Evolutionary conservation across 2,888 invertebrate genomes (phyloP).

Genomic region (Tethea ocularis): DNA sequence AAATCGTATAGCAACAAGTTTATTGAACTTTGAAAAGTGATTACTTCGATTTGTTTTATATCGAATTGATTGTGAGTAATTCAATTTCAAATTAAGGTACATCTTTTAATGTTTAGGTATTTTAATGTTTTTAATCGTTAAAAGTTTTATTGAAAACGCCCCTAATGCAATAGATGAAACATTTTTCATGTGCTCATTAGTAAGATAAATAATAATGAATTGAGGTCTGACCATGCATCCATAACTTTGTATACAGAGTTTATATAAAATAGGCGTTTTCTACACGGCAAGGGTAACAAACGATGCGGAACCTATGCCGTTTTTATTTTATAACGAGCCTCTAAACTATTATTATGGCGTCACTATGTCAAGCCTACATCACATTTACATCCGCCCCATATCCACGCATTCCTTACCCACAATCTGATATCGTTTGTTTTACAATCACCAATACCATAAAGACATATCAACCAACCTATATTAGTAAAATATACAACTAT

Average conservation of each 20-base stretch:
- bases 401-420: constrained; percentile 58
- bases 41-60: background rate
- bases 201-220: background rate
- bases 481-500: constrained; percentile 40
- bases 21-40: constrained; percentile 1
- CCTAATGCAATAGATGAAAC: background rate
- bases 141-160: background rate
- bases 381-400: constrained; percentile 76
- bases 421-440: constrained; percentile 70
- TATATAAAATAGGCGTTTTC: constrained; percentile 68
- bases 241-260: constrained; percentile 42
- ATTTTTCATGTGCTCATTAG: background rate
- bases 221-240: constrained; percentile 22
- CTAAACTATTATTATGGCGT: constrained; percentile 78
- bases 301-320: constrained; percentile 74
- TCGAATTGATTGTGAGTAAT: constrained; percentile 1
- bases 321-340: constrained; percentile 78
- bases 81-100: background rate
- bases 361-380: constrained; percentile 78
- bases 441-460: constrained; percentile 46
- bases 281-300: constrained; percentile 59
- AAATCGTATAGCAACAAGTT: background rate
- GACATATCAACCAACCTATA: constrained; percentile 43
- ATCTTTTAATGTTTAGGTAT: background rate
- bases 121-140: background rate